These are phyloP conservation scores for Platorchestia sp. DNA, from an alignment of 1,140 invertebrate species.

Conservation along the genomic window DNA sequence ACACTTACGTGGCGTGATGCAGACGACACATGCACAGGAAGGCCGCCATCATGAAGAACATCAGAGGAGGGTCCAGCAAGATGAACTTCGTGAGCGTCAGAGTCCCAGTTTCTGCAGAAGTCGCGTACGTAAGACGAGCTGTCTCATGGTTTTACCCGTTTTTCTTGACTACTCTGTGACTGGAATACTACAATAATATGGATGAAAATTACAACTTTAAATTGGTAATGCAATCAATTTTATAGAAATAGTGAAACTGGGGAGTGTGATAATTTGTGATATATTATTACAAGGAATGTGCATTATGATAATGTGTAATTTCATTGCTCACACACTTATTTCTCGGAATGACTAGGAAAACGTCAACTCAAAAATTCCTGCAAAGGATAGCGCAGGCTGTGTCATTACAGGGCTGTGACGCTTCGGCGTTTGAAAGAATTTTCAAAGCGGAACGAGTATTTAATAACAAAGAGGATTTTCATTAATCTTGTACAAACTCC, in stretches of 20 bases:
- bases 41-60: slow-evolving; percentile 73
- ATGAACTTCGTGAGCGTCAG: slow-evolving; percentile 73
- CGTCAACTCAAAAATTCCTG: too few species aligned
- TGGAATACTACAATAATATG: not conserved
- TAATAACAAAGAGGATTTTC: too few species aligned
- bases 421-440: too few species aligned
- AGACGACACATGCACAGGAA: slow-evolving; percentile 69
- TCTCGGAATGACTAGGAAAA: too few species aligned
- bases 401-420: too few species aligned
- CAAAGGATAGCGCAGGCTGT: too few species aligned
- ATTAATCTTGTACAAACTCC: too few species aligned
- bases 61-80: slow-evolving; percentile 73
- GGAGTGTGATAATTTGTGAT: too few species aligned
- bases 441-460: too few species aligned
- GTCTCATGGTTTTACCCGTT: not conserved
- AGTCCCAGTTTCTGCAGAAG: slow-evolving; percentile 71
- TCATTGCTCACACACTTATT: too few species aligned
- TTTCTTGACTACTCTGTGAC: not conserved
- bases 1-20: slow-evolving; percentile 1
- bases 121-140: too few species aligned
- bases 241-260: not conserved
- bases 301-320: not conserved
- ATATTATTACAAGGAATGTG: too few species aligned
- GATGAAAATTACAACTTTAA: not conserved
- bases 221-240: not conserved